Base-by-base conservation (phyloP, 2,797 vertebrate species). In the Peromyscus attwateri region DNA sequence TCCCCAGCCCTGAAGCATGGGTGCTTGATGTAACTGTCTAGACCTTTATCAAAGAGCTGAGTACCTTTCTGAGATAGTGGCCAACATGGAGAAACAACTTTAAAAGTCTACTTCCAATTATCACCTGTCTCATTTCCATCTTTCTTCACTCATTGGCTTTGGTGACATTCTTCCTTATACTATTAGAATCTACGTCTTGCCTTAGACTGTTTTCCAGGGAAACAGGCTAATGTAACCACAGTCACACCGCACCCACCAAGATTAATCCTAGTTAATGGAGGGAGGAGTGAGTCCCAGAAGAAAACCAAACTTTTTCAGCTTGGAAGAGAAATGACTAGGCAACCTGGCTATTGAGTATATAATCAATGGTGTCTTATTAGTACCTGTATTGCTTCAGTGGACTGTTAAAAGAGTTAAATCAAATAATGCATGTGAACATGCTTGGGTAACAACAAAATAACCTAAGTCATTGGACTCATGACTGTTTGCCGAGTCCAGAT, bases 381-480 rank as follows among this genome's bases (percentile, higher is more conserved):
- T 64, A 9, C 57, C 52, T 62, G 40, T 17, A 62, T 52, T 83
- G 57, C 76, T 88, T 68, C 49, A 31, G 23, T 68, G 93, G n/a
- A 16, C 37, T 94, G 29, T 80, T 68, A 7, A 7, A 57, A 75
- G 75, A 94, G 75, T 92, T 97, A 89, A 90, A 52, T 57, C n/a
- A 90, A 71, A 87, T 40, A 93, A 81, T 92, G 82, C 84, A 16
- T 60, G 11, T 94, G 81, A 95, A 81, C 7, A 71, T 13, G 27
- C n/a, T 77, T 87, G 52, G n/a, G 23, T 70, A 85, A 79, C 19
- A 81, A 8, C 71, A 87, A 95, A 88, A 76, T 55, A 76, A 70
- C 37, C n/a, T n/a, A 68, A 75, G 71, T 85, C 43, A n/a, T 93
- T 82, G 79, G 31, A 83, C 40, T 85, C 81, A 40, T 0, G 19